Evolutionary conservation across 1,140 invertebrate species (phyloP), one percentile per base, ranked within the genome.

Genomic region (Formica selysi): DNA sequence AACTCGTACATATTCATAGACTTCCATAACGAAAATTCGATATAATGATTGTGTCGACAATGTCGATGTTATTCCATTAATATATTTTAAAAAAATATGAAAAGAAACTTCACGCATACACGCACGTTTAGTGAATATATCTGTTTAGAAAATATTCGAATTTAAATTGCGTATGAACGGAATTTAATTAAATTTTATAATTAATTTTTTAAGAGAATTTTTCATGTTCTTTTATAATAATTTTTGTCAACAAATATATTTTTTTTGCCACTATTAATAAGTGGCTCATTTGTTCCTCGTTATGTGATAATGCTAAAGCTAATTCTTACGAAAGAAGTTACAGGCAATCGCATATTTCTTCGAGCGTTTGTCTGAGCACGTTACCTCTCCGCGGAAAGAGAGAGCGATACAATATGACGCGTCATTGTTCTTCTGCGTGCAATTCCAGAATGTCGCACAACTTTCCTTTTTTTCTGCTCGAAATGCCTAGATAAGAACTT

Each of bases 1-100:
- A 51, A 29, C 36, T 71, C 74, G 65, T 89, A 83, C 70, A 83
- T 90, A 89, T 90, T 89, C 89, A 87, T 80, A 13, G 32, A 3
- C 13, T 38, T 48, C n/a, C 38, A n/a, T 41, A 64, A 22, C 59
- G 59, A 87, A 78, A 89, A 74, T 87, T 84, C 85, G 62, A 13
- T 7, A 32, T 29, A 8, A 22, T 26, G 32, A 44, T 29, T 26
- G 4, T 22, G 22, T 22, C 22, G 22, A 22, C 22, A 22, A 22
- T 22, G 22, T 26, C 26, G 19, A n/a, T 19, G 36, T n/a, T 59
- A 80, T 10, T 13, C 36, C 7, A 59, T 1, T 44, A 26, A 44
- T 26, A 8, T 22, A 22, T 22, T 22, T 22, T 22, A 0, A 83
- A 83, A 7, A 74, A 44, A 73, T 70, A 16, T 26, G 10, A 19